phyloP scores from a whole-genome alignment of 2,888 invertebrate genomes.

The Marasmarcha lunaedactyla region DNA sequence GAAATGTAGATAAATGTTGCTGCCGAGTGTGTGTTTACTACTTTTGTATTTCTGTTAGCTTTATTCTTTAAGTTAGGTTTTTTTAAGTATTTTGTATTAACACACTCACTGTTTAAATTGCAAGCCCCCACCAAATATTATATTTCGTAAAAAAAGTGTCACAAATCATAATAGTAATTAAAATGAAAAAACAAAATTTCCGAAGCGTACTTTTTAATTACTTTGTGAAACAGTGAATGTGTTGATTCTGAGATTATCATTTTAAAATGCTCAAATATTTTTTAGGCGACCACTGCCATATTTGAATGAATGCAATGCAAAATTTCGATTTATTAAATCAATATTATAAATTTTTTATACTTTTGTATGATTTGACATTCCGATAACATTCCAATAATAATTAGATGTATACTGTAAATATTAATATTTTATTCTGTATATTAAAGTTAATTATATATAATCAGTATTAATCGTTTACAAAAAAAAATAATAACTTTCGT shows the following conservation, averaged over 20 bases:
- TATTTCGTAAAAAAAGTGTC: constrained; percentile 27
- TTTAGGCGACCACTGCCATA: constrained; percentile 60
- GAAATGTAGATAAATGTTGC: not conserved
- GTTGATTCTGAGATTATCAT: constrained; percentile 54
- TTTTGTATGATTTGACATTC: constrained; percentile 15
- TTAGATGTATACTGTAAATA: constrained; percentile 36
- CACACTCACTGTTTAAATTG: constrained; percentile 65
- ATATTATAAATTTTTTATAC: constrained; percentile 4
- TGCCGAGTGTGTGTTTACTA: constrained; percentile 5
- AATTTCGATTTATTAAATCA: constrained; percentile 11
- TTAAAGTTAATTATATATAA: constrained; percentile 36
- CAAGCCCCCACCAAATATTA: constrained; percentile 56
- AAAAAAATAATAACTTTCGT: constrained; percentile 8
- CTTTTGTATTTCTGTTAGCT: constrained; percentile 50
- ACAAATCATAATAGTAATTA: constrained; percentile 20
- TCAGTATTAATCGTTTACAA: constrained; percentile 28
- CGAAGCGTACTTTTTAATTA: too few relatives aligned
- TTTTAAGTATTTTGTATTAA: constrained; percentile 55
- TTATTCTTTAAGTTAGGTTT: constrained; percentile 36
- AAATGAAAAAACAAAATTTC: constrained; percentile 9
- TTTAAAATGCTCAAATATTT: constrained; percentile 63
- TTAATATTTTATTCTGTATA: constrained; percentile 29
- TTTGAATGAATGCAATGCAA: constrained; percentile 29
- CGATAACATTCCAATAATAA: constrained; percentile 33
- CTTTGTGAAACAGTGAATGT: constrained; percentile 57